These are phyloP conservation scores for Argyrosomus regius DNA, from an alignment of 2,797 vertebrate genomes.

Conservation along the genomic window DNA sequence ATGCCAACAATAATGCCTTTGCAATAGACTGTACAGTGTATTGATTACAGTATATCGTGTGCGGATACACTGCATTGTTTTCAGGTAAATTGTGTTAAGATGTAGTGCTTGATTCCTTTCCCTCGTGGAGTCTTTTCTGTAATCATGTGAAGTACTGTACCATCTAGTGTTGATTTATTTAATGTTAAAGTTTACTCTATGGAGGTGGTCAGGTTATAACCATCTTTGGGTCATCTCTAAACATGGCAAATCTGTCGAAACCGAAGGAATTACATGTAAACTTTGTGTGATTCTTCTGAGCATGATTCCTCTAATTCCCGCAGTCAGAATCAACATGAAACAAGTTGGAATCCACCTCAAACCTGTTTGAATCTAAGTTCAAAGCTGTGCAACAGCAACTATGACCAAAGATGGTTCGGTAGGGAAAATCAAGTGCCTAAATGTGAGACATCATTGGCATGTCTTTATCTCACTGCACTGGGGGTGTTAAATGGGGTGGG, in stretches of 20 bases:
- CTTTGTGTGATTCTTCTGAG: constrained; percentile 16
- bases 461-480: constrained; percentile 83
- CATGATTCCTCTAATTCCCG: constrained; percentile 38
- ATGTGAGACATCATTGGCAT: constrained; percentile 82
- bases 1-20: constrained; percentile 79
- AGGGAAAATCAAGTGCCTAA: constrained; percentile 87
- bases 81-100: constrained; percentile 80
- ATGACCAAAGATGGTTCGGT: constrained; percentile 86
- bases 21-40: constrained; percentile 80
- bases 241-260: constrained; percentile 50
- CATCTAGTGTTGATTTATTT: constrained; percentile 78
- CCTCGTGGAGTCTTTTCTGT: constrained; percentile 82
- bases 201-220: constrained; percentile 73
- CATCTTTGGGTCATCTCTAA: constrained; percentile 77
- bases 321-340: constrained; percentile 32
- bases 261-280: constrained; percentile 21
- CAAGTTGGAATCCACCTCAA: constrained; percentile 57
- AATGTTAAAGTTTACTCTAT: constrained; percentile 71
- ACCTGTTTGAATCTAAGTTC: constrained; percentile 58
- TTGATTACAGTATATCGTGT: constrained; percentile 78
- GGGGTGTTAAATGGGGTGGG: constrained; percentile 69
- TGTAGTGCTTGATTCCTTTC: constrained; percentile 78
- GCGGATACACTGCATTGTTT: constrained; percentile 77
- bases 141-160: constrained; percentile 80
- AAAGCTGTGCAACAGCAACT: constrained; percentile 71